Evolutionary conservation across 2,888 invertebrate species (phyloP).

Genomic region (Lapara coniferarum): DNA sequence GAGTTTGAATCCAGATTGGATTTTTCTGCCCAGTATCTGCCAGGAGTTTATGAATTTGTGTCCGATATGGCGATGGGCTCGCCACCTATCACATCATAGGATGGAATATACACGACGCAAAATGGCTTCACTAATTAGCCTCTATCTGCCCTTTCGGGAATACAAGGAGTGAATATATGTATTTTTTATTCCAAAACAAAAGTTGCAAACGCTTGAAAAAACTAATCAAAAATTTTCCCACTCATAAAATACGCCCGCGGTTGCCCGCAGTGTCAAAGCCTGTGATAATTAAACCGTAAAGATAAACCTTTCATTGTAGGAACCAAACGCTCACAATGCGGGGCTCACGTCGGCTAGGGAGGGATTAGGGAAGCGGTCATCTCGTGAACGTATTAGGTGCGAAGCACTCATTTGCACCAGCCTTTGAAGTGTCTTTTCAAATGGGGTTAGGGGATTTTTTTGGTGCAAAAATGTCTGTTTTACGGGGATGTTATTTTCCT

Average conservation of each 20-base stretch:
- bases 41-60: too few species aligned
- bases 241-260: slow-evolving; percentile 33
- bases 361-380: slow-evolving; percentile 36
- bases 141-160: too few species aligned
- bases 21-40: too few species aligned
- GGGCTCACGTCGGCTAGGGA: slow-evolving; percentile 34
- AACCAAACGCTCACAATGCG: slow-evolving; percentile 38
- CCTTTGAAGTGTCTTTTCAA: background rate
- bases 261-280: slow-evolving; percentile 34
- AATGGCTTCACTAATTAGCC: too few species aligned
- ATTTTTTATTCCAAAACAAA: background rate
- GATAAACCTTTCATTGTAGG: slow-evolving; percentile 39
- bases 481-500: too few species aligned
- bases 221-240: slow-evolving; percentile 7
- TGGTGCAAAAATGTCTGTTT: background rate
- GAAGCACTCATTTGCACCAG: background rate
- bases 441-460: background rate
- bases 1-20: too few species aligned
- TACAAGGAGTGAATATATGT: too few species aligned
- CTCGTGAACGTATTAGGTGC: background rate
- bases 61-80: too few species aligned
- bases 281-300: slow-evolving; percentile 40
- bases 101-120: too few species aligned
- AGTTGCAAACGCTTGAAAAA: background rate
- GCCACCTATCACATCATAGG: too few species aligned